Evolutionary conservation across 1,140 invertebrate species (phyloP).

Genomic region (Harlomillsia oculata): DNA sequence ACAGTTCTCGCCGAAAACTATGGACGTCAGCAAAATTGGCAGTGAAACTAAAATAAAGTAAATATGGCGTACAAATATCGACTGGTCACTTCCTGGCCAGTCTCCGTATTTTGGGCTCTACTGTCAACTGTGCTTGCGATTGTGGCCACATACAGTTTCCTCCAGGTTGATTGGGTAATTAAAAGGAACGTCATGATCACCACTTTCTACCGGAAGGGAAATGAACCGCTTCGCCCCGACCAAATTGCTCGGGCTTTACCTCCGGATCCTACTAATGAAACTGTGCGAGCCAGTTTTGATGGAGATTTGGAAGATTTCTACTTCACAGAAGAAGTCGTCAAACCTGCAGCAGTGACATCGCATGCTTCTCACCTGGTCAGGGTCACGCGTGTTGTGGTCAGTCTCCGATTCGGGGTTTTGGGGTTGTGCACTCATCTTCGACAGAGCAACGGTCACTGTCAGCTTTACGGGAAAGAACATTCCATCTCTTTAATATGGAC

Average conservation of each 20-base stretch:
- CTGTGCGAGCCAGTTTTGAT: no score
- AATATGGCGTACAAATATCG: slow-evolving; percentile 10
- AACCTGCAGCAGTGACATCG: no score
- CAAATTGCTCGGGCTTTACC: no score
- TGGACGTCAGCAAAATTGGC: background rate
- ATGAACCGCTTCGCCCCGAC: no score
- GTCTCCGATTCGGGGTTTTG: slow-evolving; percentile 26
- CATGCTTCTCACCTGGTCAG: no score
- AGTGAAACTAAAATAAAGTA: background rate
- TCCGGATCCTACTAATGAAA: no score
- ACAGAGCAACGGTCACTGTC: slow-evolving; percentile 11
- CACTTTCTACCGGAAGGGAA: slow-evolving; percentile 8
- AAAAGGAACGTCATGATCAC: slow-evolving; percentile 23
- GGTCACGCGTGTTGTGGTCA: slow-evolving; percentile 24
- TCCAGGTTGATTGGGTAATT: slow-evolving; percentile 31
- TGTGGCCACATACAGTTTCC: slow-evolving; percentile 28
- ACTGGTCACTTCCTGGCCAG: slow-evolving; percentile 22
- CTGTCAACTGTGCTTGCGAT: slow-evolving; percentile 17
- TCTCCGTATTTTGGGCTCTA: slow-evolving; percentile 25
- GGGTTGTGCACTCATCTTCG: slow-evolving; percentile 22
- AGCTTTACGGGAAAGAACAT: slow-evolving; percentile 16
- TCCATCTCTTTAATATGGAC: slow-evolving; percentile 18
- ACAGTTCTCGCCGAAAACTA: background rate
- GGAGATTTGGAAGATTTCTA: no score
- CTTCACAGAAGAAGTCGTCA: no score